Evolutionary conservation across 2,113 vertebrate species (phyloP), one percentile per base, ranked within the genome.

Genomic region (Numenius arquata): DNA sequence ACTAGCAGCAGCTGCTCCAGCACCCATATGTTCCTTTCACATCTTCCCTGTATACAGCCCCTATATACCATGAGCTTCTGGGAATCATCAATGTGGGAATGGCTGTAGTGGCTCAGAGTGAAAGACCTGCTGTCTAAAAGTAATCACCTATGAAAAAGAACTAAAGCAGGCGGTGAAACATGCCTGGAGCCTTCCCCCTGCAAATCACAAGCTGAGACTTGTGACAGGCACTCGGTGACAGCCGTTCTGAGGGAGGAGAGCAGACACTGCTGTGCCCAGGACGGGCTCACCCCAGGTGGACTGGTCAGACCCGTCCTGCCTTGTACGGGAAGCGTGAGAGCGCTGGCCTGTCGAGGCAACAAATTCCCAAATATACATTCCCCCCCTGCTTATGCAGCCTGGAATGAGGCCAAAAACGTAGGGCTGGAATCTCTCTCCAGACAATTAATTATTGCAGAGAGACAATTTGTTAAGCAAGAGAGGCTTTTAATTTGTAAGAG

Each of bases 401-500:
- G 96, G 95, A 94, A 85, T 48, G 43, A 89, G 74, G 90, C 95
- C 93, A 95, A 71, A 89, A 93, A 45, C 8, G 2, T 86, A 95
- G 66, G 91, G 72, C 55, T 94, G 41, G 56, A 91, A 94, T 88
- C 63, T 89, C 88, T 96, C 62, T 79, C 91, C 66, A 87, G 96
- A 90, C 83, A 96, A 96, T 97, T 97, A 95, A 97, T 96, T 97
- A 93, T 93, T 92, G 66, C 83, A 91, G 62, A 85, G 76, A 91
- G 76, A 93, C 76, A 95, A 93, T 93, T 96, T 94, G 91, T 96
- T 94, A 97, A 91, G 92, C 85, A 93, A 94, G 94, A 91, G 91
- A 95, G 68, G 93, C 91, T 97, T 96, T 97, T 97, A 95, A 96
- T 96, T 95, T 97, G 96, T 91, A 95, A 94, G 90, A 94, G 85